phyloP scores from a whole-genome alignment of 2,797 vertebrate genomes.

The Scolopax rusticola region DNA sequence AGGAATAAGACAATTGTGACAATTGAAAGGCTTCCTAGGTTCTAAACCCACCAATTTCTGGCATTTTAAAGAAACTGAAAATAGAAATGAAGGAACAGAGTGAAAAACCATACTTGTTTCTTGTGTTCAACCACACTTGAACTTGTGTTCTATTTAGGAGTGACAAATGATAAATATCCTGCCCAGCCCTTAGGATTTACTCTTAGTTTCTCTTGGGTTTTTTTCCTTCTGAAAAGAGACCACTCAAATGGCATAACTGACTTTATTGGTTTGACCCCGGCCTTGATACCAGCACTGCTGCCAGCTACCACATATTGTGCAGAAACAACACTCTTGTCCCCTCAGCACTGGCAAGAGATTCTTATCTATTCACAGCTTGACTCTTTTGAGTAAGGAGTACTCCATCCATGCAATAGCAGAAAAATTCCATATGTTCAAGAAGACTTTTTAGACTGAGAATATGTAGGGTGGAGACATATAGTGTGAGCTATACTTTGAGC shows the following conservation, averaged over 20 bases:
- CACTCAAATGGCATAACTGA: neutral
- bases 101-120: neutral
- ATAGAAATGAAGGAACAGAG: neutral
- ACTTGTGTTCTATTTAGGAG: neutral
- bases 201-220: neutral
- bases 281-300: neutral
- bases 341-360: neutral
- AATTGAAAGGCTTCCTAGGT: neutral
- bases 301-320: neutral
- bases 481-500: neutral
- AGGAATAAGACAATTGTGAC: neutral
- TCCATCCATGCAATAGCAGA: neutral
- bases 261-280: neutral
- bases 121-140: no score
- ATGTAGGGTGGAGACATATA: neutral
- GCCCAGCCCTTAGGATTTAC: neutral
- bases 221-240: neutral
- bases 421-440: neutral
- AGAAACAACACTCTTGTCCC: neutral
- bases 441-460: neutral
- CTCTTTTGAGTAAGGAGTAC: neutral
- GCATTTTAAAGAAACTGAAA: neutral
- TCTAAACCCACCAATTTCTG: neutral
- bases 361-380: neutral
- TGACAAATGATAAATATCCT: neutral